Base-by-base conservation (phyloP, 2,797 vertebrate genomes). In the Fundulus diaphanus region DNA sequence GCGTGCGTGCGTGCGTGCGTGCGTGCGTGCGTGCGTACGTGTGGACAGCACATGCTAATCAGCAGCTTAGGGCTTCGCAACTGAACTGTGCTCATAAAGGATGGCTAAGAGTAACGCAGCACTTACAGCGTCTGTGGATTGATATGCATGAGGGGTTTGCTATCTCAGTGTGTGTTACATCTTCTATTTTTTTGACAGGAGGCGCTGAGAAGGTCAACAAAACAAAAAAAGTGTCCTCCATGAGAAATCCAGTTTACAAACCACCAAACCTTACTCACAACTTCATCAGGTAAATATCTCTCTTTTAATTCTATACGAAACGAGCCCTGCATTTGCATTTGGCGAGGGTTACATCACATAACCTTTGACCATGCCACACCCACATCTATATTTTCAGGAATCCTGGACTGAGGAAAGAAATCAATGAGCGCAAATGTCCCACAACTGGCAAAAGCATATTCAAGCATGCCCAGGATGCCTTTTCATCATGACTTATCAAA, bases 31-130 rank as follows among this genome's bases (percentile, higher is more conserved):
- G 52, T 29, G 18, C 24, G 44, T 49, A 5, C 3, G 48, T 16
- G 48, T 0, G 35, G 33, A 1, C 33, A 35, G 61, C 4, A 24
- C 22, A 40, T 63, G 33, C 37, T 72, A 79, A 48, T 68, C 68
- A 59, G 57, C 74, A 71, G 68, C 66, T 63, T 66, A 73, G 68
- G 52, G 51, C 24, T 68, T 29, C 37, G 16, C 42, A 40, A 59
- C 63, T 57, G 52, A 61, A 48, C 52, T 68, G 57, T 68, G 18
- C 61, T 82, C 52, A 66, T 68, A 74, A 82, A 82, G 73, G 65
- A 69, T 74, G 1, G 48, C 22, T 7, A 42, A 69, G 52, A 78
- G 57, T 77, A 77, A 75, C 48, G 51, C 68, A 15, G 56, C 29
- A 59, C 56, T 16, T 11, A 46, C 44, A 61, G 35, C 31, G 37